Evolutionary conservation across 2,113 vertebrate genomes (phyloP).

Genomic region (Phalacrocorax aristotelis): DNA sequence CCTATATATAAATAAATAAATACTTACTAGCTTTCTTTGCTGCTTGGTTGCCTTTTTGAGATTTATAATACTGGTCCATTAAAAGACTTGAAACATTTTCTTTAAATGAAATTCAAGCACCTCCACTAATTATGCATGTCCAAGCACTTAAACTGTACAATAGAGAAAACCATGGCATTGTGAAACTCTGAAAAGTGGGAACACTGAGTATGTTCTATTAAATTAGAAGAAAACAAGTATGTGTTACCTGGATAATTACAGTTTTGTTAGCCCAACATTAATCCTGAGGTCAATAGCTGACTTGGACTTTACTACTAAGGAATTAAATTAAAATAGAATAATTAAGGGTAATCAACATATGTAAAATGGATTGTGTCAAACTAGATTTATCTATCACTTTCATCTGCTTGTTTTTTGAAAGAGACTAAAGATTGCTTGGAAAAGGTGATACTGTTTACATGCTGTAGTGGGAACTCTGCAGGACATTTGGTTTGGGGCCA

Average conservation of each 20-base stretch:
- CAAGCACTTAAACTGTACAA: not conserved
- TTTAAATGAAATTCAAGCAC: not conserved
- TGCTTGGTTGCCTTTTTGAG: not conserved
- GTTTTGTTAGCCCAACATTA: not conserved
- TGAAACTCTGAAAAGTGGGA: not conserved
- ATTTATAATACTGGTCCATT: not conserved
- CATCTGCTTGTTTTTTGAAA: not conserved
- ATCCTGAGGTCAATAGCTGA: not conserved
- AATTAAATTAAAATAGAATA: not conserved
- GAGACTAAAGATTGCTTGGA: not conserved
- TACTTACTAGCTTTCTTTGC: not conserved
- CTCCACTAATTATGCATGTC: not conserved
- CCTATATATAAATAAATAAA: not conserved
- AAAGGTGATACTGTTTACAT: not conserved
- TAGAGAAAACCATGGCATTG: not conserved
- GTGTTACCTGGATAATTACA: not conserved
- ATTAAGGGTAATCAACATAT: not conserved
- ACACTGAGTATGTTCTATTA: not conserved
- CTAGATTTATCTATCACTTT: not conserved
- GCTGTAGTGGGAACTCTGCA: fast-evolving
- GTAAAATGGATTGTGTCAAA: not conserved
- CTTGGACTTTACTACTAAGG: not conserved
- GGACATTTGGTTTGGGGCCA: not conserved
- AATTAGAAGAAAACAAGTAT: not conserved
- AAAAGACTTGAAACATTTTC: not conserved